phyloP scores from a whole-genome alignment of 2,888 invertebrate species.

The Harmothoe impar region DNA sequence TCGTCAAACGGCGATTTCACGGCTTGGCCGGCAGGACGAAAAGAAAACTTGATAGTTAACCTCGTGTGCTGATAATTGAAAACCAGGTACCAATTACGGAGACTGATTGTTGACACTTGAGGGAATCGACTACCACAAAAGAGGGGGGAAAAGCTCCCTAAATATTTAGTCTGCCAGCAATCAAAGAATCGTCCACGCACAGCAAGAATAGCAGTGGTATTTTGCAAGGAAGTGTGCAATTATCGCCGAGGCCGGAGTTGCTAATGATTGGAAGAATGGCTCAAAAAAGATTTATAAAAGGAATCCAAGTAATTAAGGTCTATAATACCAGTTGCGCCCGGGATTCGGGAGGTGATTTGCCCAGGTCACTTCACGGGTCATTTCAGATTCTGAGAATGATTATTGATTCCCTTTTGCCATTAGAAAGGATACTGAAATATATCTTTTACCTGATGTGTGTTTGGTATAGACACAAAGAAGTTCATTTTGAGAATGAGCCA shows the following conservation, averaged over 20 bases:
- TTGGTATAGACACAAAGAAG: too few relatives aligned
- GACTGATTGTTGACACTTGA: conserved; percentile 48
- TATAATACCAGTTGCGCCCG: background rate
- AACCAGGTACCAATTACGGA: conserved; percentile 15
- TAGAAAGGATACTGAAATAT: too few relatives aligned
- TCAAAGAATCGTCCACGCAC: background rate
- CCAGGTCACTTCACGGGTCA: too few relatives aligned
- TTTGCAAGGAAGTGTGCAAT: background rate
- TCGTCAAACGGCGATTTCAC: conserved; percentile 43
- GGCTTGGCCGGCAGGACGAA: background rate
- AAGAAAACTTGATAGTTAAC: conserved; percentile 20
- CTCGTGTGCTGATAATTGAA: conserved; percentile 43
- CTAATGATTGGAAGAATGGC: background rate
- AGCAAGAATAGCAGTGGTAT: background rate
- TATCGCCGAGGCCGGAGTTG: background rate
- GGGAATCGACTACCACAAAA: conserved; percentile 19
- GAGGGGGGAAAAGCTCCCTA: background rate
- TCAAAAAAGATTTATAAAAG: background rate
- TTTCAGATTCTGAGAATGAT: too few relatives aligned
- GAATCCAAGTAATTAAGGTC: background rate
- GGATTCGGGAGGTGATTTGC: too few relatives aligned
- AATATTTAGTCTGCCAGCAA: conserved; percentile 10
- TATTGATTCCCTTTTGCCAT: too few relatives aligned
- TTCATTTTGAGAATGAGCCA: too few relatives aligned
- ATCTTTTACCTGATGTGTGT: too few relatives aligned